Base-by-base conservation (phyloP, 2,888 invertebrate genomes). In the Epsilonema sp. region DNA sequence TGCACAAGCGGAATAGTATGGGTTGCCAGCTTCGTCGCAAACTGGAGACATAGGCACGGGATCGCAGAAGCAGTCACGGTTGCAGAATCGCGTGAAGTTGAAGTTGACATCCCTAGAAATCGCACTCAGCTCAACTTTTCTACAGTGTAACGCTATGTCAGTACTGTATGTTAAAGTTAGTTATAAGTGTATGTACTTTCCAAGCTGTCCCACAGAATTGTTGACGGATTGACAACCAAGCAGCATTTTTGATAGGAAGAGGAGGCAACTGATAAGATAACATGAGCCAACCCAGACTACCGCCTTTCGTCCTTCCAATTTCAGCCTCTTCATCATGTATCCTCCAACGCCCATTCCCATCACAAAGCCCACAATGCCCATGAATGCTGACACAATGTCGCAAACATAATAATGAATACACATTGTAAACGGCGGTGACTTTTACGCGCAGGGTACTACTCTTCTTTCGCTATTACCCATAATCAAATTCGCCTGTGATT, bases 1-100 rank as follows among this genome's bases (percentile, higher is more conserved):
- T 45, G 57, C 52, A 51, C 68, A 68, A 0, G 68, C 67, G 1
- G 64, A 65, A 48, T 64, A 67, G 50, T 58, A 65, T 2, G 61
- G 57, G 3, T 54, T 51, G 22, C 61, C 59, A 42, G 56, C 51
- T 13, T 46, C 43, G 45, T 59, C 61, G 53, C 67, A 67, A 2
- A 67, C 59, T 1, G 67, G 67, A 52, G 63, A 65, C 42, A 63
- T 54, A 1, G 59, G 61, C 31, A 56, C 53, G 1, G 56, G 54
- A 1, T 60, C 58, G 49, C 67, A 67, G 24, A 53, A 51, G 53
- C 67, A 67, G 37, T 56, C 58, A 3, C 43, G 39, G 48, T 63
- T 58, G 52, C 67, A 67, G 5, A 56, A 54, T 51, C 39, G 42
- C 44, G 41, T 61, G 49, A 61, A 60, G 44, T 55, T 53, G 52